Evolutionary conservation across 2,888 invertebrate genomes (phyloP).

Genomic region (Tipula vernalis): DNA sequence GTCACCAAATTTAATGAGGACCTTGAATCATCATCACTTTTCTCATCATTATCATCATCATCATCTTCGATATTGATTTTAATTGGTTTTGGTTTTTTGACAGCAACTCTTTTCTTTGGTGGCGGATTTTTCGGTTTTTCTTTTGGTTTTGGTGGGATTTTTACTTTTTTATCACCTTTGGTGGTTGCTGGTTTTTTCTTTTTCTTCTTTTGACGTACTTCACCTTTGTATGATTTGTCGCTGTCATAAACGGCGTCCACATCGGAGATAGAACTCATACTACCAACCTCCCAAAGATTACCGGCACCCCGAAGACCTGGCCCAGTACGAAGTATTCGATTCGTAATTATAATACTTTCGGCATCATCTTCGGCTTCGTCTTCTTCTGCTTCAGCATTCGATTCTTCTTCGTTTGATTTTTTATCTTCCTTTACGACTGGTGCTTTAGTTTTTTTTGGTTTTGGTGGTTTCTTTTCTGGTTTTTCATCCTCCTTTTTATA

Average conservation of each 20-base stretch:
- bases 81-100: conserved; percentile 40
- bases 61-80: conserved; percentile 23
- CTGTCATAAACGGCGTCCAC: conserved; percentile 18
- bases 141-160: conserved; percentile 33
- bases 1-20: neutral
- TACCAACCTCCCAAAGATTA: conserved; percentile 75
- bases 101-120: conserved; percentile 27
- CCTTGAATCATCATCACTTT: conserved; percentile 18
- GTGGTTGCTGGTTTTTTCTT: conserved; percentile 22
- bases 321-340: conserved; percentile 52
- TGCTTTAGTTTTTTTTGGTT: conserved; percentile 11
- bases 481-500: conserved; percentile 18
- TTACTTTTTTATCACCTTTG: conserved; percentile 24
- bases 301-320: conserved; percentile 65
- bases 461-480: conserved; percentile 15
- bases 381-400: conserved; percentile 19
- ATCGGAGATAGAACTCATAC: conserved; percentile 23
- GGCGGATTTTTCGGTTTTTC: conserved; percentile 37
- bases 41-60: conserved; percentile 21
- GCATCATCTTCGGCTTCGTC: conserved; percentile 18
- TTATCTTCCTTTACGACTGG: conserved; percentile 18
- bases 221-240: conserved; percentile 22
- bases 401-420: conserved; percentile 16
- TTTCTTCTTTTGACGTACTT: conserved; percentile 21
- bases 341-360: conserved; percentile 26